Base-by-base conservation (phyloP, 2,888 invertebrate genomes). In the Microplitis deprimator region DNA sequence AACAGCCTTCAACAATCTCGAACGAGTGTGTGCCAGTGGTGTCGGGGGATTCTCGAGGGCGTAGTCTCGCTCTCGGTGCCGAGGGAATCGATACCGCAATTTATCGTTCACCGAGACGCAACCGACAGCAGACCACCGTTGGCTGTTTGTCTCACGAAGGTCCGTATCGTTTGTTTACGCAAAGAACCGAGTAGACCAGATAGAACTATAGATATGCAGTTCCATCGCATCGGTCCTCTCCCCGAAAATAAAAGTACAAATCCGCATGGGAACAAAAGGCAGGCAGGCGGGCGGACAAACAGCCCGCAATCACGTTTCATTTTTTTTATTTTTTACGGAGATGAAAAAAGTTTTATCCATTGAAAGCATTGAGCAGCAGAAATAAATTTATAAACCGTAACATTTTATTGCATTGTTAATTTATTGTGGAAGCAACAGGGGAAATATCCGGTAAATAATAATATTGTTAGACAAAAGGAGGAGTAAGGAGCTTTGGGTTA, bases 21-120 rank as follows among this genome's bases (percentile, higher is more conserved):
- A 73, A 65, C 40, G 62, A 73, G 64, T 73, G 64, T 64, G 65
- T 62, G 50, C 64, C 29, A 65, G 40, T 13, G 13, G 13, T 29
- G 29, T 13, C 50, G 40, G 41, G 13, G 64, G 62, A 73, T 73
- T 73, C 73, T 73, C 73, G 38, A 13, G 65, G 73, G 65, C 73
- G 73, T 69, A 61, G 75, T 77, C 80, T 76, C 69, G 69, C 74
- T 50, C 13, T 13, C 50, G 50, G 50, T 75, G 74, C 69, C 72
- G 79, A 71, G 79, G 70, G 79, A 80, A 80, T 80, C 81, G 80
- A 81, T 81, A 79, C 75, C 73, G 68, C 81, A 80, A 81, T 81
- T 81, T 80, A 81, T 80, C 73, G 79, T 80, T 76, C 67, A 80
- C 79, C 79, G 80, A 79, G 76, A 75, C 79, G 74, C 80, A 79